These are phyloP conservation scores for Acronicta alni DNA, from an alignment of 2,888 invertebrate species.

Conservation along the genomic window DNA sequence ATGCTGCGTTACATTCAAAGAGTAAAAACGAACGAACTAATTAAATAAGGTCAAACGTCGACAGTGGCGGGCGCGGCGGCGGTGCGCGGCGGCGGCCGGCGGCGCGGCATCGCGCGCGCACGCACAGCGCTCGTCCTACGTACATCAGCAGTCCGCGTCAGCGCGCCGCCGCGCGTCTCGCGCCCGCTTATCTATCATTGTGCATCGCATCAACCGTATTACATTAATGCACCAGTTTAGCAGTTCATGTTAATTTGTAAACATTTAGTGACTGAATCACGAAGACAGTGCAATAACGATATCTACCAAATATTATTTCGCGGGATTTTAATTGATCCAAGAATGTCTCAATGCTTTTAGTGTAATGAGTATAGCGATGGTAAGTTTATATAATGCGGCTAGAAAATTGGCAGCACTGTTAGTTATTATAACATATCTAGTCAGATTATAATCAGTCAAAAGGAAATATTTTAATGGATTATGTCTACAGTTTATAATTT, in stretches of 20 bases:
- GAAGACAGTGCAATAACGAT: slow-evolving; percentile 39
- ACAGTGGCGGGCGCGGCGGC: slow-evolving; percentile 57
- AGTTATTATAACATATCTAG: too few relatives aligned
- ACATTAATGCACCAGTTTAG: slow-evolving; percentile 32
- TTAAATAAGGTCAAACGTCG: slow-evolving; percentile 89
- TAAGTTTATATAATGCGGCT: slow-evolving; percentile 29
- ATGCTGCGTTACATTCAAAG: slow-evolving; percentile 83
- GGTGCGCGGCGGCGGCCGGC: slow-evolving; percentile 52
- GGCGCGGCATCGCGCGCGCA: slow-evolving; percentile 51
- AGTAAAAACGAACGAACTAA: slow-evolving; percentile 88
- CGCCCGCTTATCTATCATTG: slow-evolving; percentile 57
- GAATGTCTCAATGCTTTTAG: slow-evolving; percentile 33
- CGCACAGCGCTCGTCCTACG: slow-evolving; percentile 65
- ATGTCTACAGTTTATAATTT: too few relatives aligned
- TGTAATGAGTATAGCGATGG: slow-evolving; percentile 26
- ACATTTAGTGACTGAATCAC: slow-evolving; percentile 43
- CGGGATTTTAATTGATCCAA: slow-evolving; percentile 35
- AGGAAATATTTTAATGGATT: too few relatives aligned
- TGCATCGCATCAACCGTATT: slow-evolving; percentile 50
- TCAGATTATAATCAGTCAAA: too few relatives aligned
- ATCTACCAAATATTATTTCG: slow-evolving; percentile 9
- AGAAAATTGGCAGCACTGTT: too few relatives aligned
- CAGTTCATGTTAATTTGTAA: slow-evolving; percentile 30
- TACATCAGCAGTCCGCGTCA: slow-evolving; percentile 70
- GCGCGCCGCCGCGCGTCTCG: slow-evolving; percentile 66